Percentiles rank a stretch among this genome's conserved stretches.
phyloP scores from a whole-genome alignment of 1,140 invertebrate genomes.

The Pseudomyrmex cubaensis region DNA sequence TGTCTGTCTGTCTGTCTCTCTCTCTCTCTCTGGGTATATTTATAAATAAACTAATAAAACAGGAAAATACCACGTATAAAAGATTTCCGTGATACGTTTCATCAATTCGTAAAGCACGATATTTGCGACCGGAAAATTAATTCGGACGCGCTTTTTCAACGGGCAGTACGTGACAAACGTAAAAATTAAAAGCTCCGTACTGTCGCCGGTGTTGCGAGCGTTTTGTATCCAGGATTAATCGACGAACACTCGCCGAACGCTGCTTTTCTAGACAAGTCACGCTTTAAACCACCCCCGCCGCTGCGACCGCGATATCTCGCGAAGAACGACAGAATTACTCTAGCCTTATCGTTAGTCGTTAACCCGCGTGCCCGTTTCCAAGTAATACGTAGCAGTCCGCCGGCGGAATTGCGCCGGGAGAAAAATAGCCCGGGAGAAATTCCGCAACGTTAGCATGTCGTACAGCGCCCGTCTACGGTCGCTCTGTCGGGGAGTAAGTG shows the following conservation, averaged over 20 bases:
- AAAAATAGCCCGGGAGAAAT: slow-evolving; percentile 65
- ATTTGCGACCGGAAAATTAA: slow-evolving; percentile 29
- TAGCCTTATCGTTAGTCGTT: slow-evolving; percentile 64
- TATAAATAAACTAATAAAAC: not conserved
- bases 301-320: slow-evolving; percentile 62
- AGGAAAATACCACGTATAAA: not conserved
- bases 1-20: too few relatives aligned
- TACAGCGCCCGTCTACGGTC: slow-evolving; percentile 19
- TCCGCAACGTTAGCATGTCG: slow-evolving; percentile 52
- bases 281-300: slow-evolving; percentile 24
- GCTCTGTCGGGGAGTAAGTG: slow-evolving; percentile 41
- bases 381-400: slow-evolving; percentile 37
- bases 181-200: slow-evolving; percentile 53
- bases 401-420: slow-evolving; percentile 37
- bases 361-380: slow-evolving; percentile 44
- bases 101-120: slow-evolving; percentile 10
- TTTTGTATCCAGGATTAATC: slow-evolving; percentile 51
- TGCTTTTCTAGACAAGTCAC: slow-evolving; percentile 28
- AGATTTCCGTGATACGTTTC: not conserved
- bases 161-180: slow-evolving; percentile 45
- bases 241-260: slow-evolving; percentile 27
- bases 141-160: slow-evolving; percentile 19
- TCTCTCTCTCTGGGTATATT: too few relatives aligned
- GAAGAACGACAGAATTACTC: slow-evolving; percentile 65
- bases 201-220: slow-evolving; percentile 15